These are phyloP conservation scores for Abscondita cerata DNA, from an alignment of 2,888 invertebrate genomes.

Conservation along the genomic window DNA sequence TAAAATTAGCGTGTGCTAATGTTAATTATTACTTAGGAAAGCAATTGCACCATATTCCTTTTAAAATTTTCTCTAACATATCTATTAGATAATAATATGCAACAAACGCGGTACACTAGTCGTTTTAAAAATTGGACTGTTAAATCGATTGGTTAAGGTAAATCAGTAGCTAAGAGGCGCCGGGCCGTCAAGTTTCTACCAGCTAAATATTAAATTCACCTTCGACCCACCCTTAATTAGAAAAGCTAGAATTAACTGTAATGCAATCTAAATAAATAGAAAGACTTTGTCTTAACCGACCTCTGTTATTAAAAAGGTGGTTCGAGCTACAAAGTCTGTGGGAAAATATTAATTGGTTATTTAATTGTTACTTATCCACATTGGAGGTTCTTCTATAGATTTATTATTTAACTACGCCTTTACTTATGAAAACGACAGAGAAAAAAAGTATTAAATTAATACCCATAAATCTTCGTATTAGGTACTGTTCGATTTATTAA, in stretches of 20 bases:
- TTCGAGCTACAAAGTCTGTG: constrained; percentile 34
- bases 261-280: constrained; percentile 45
- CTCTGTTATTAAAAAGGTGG: constrained; percentile 37
- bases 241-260: constrained; percentile 46
- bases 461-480: too few relatives aligned
- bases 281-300: constrained; percentile 39
- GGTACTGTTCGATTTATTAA: constrained; percentile 56
- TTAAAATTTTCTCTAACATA: too few relatives aligned
- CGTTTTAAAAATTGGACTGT: constrained; percentile 33
- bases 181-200: constrained; percentile 39
- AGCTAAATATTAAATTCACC: constrained; percentile 34
- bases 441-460: constrained; percentile 37
- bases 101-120: constrained; percentile 6
- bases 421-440: neutral
- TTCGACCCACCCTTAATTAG: constrained; percentile 47
- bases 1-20: too few relatives aligned
- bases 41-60: too few relatives aligned
- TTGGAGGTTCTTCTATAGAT: constrained; percentile 23
- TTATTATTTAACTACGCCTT: constrained; percentile 28
- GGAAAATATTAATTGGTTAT: constrained; percentile 40
- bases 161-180: constrained; percentile 47
- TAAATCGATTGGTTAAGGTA: constrained; percentile 45
- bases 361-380: constrained; percentile 29
- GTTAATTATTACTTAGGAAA: too few relatives aligned
- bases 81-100: too few relatives aligned